Evolutionary conservation across 2,113 vertebrate species (phyloP), one percentile per base, ranked within the genome.

Genomic region (Alexandromys fortis): DNA sequence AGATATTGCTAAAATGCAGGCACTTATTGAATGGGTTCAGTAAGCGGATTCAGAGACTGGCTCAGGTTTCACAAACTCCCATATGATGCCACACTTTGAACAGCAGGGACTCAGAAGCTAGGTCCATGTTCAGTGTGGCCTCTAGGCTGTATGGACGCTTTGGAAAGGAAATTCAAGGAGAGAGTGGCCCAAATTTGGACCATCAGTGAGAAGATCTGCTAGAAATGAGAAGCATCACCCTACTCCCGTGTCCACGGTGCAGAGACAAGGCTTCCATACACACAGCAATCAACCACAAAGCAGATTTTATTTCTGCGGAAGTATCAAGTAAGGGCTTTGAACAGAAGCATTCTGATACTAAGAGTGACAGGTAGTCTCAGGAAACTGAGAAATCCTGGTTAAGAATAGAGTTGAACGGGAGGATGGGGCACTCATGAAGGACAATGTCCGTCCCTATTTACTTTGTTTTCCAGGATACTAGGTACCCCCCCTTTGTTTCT

Each of bases 141-240:
- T 68, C 47, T 58, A 5, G 14, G 58, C 38, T 30, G 4, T 38
- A 4, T 52, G 7, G n/a, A 19, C 5, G 16, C 47, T 58, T 65
- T 19, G 72, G 76, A 72, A 89, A 96, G 42, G 78, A 95, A 92
- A 90, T 61, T 63, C 33, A 92, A 88, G 75, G 24, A 78, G 65
- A 33, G 33, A 52, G 52, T 93, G 26, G n/a, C 49, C 30, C 24
- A 67, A 45, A 12, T 67, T 68, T 42, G 38, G 35, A 90, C 17
- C 5, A 8, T 17, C 19, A 49, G n/a, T 0, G 7, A 79, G 47
- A 83, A 52, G 78, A 76, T 24, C 42, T 49, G 12, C n/a, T 5
- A 38, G 52, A 76, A 12, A 33, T 65, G 70, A 85, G 85, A 86
- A 67, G 82, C 17, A 5, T 4, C n/a, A 75, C 7, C 65, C 33